A percentile compares a stretch with the other conserved stretches of the same genome.
Conservation (phyloP, 2,113 vertebrate genomes). For the Elaphurus davidianus region DNA sequence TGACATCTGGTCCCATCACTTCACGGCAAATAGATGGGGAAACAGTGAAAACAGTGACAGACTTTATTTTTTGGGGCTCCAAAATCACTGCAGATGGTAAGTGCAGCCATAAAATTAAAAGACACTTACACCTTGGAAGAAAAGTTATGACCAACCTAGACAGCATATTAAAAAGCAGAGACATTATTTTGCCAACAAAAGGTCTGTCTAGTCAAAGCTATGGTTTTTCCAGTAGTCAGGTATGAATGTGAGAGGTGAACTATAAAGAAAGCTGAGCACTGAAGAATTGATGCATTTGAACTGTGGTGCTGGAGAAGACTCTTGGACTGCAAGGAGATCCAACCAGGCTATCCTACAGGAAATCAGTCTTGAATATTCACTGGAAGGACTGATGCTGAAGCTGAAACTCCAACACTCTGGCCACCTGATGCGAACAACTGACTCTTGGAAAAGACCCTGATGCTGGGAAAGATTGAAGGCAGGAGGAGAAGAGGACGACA, state of each 20-base stretch:
- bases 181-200: background rate
- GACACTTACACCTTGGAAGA: background rate
- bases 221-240: background rate
- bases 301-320: background rate
- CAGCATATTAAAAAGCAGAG: background rate
- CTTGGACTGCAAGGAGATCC: background rate
- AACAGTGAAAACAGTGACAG: background rate
- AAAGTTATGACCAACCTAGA: background rate
- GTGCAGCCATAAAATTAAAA: background rate
- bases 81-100: background rate
- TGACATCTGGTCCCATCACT: background rate
- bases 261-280: background rate
- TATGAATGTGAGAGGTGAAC: background rate
- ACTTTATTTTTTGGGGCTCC: background rate
- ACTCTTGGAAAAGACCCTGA: background rate
- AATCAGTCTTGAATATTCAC: background rate
- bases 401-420: background rate
- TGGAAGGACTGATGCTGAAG: background rate
- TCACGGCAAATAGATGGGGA: background rate
- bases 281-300: background rate
- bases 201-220: background rate
- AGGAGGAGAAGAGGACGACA: background rate
- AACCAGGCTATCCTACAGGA: background rate
- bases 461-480: background rate
- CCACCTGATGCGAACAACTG: background rate